phyloP scores from a whole-genome alignment of 2,113 vertebrate species.

The Sphaerodactylus townsendi region DNA sequence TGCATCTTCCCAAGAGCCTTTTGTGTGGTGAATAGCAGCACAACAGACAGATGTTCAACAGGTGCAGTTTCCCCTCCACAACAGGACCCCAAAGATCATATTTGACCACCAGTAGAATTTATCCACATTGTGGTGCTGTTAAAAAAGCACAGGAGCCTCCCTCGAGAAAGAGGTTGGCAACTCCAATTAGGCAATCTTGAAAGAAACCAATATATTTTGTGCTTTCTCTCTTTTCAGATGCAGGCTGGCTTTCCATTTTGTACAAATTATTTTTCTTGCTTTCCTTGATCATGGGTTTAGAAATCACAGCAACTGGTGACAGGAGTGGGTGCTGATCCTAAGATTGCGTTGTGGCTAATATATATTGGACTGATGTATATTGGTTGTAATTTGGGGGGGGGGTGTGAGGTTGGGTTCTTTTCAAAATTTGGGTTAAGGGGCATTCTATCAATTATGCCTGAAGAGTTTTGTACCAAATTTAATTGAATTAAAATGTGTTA shows the following conservation, averaged over 20 bases:
- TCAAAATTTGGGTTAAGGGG: constrained; percentile 64
- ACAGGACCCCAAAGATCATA: background rate
- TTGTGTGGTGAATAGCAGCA: background rate
- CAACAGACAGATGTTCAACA: too few species aligned
- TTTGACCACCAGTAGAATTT: background rate
- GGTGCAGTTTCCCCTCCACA: background rate
- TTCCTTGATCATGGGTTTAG: constrained; percentile 75
- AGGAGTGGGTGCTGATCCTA: constrained; percentile 67
- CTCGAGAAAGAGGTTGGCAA: background rate
- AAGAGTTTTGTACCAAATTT: constrained; percentile 83
- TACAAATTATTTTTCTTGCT: constrained; percentile 66
- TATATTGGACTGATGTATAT: constrained; percentile 85
- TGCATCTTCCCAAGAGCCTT: background rate
- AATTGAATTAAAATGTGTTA: constrained; percentile 75
- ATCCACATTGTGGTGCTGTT: background rate
- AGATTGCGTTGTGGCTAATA: constrained; percentile 82
- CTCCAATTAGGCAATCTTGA: background rate
- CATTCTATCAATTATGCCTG: constrained; percentile 75
- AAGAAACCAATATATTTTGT: constrained; percentile 55
- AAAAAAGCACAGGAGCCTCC: background rate
- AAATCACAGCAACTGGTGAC: constrained; percentile 65
- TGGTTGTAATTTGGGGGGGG: constrained; percentile 77
- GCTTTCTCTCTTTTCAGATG: constrained; percentile 70
- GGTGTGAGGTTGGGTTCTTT: constrained; percentile 60
- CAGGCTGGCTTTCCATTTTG: constrained; percentile 71